Percentiles rank a stretch among this genome's conserved stretches.
These are phyloP conservation scores for Sebastes steindachneri DNA, from an alignment of 2,797 vertebrate genomes.

Conservation along the genomic window DNA sequence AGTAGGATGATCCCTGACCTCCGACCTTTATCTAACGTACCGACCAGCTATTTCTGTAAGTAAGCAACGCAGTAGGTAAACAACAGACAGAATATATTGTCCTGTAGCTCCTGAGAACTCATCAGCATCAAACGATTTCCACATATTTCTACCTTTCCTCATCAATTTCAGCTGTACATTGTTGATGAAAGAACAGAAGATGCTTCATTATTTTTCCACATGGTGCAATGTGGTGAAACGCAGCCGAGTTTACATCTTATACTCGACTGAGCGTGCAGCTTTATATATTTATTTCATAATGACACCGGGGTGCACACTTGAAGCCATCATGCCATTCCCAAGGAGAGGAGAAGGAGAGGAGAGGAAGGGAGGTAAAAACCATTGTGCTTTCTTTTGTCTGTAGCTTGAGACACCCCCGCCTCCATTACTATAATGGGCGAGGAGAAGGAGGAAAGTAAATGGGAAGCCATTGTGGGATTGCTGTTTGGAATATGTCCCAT, in stretches of 20 bases:
- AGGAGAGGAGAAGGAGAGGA: background rate
- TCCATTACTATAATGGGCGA: slow-evolving; percentile 47
- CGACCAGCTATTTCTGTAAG: background rate
- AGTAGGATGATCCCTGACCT: too few relatives aligned
- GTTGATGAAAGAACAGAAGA: slow-evolving; percentile 1
- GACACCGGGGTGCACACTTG: slow-evolving; percentile 18
- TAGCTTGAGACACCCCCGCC: slow-evolving; percentile 15
- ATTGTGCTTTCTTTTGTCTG: slow-evolving; percentile 31
- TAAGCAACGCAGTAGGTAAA: background rate
- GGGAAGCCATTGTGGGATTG: slow-evolving; percentile 50
- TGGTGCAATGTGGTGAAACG: slow-evolving; percentile 46
- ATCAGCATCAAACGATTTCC: background rate
- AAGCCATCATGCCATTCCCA: slow-evolving; percentile 29
- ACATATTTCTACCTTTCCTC: background rate
- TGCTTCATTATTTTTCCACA: slow-evolving; percentile 10
- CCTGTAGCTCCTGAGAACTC: slow-evolving; percentile 2
- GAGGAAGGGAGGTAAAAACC: background rate
- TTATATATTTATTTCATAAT: slow-evolving; percentile 43
- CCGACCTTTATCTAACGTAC: background rate
- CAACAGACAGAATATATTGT: background rate
- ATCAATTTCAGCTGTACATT: background rate
- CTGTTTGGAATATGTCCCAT: slow-evolving; percentile 58
- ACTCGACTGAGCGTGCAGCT: slow-evolving; percentile 12
- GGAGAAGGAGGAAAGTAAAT: slow-evolving; percentile 35
- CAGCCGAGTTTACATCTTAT: background rate